phyloP scores from a whole-genome alignment of 2,113 vertebrate species.

The Gymnorhina tibicen region DNA sequence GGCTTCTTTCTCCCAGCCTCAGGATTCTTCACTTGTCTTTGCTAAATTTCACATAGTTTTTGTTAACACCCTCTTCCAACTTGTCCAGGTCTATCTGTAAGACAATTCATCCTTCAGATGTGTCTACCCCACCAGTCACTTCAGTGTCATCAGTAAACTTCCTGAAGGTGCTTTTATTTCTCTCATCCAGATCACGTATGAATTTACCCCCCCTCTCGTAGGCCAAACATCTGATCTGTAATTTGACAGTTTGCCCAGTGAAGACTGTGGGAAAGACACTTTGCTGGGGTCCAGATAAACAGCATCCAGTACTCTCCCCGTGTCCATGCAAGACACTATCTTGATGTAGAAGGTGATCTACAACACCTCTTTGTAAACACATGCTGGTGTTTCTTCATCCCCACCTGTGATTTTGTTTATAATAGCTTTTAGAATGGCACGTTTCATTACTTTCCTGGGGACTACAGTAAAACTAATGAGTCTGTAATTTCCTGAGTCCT shows the following conservation, averaged over 20 bases:
- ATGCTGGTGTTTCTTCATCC: not conserved
- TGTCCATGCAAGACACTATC: not conserved
- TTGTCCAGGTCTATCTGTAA: not conserved
- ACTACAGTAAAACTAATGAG: not conserved
- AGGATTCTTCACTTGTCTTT: not conserved
- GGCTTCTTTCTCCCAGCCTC: not conserved
- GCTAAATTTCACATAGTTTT: not conserved
- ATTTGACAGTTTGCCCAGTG: not conserved
- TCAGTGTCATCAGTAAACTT: not conserved
- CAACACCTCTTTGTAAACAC: not conserved
- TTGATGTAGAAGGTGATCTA: not conserved
- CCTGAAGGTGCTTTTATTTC: not conserved
- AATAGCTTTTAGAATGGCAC: not conserved
- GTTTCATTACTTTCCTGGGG: not conserved
- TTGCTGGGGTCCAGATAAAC: not conserved
- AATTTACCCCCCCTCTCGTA: fast-evolving
- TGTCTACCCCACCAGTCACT: not conserved
- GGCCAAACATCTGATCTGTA: not conserved
- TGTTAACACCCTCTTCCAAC: not conserved
- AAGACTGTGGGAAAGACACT: not conserved
- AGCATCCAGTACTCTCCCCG: not conserved
- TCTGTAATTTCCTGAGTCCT: not conserved
- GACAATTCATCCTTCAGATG: not conserved
- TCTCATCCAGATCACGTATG: not conserved
- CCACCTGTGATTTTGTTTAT: not conserved